These are phyloP conservation scores for Cyanocitta stelleri DNA, from an alignment of 2,113 vertebrate species.

Conservation along the genomic window DNA sequence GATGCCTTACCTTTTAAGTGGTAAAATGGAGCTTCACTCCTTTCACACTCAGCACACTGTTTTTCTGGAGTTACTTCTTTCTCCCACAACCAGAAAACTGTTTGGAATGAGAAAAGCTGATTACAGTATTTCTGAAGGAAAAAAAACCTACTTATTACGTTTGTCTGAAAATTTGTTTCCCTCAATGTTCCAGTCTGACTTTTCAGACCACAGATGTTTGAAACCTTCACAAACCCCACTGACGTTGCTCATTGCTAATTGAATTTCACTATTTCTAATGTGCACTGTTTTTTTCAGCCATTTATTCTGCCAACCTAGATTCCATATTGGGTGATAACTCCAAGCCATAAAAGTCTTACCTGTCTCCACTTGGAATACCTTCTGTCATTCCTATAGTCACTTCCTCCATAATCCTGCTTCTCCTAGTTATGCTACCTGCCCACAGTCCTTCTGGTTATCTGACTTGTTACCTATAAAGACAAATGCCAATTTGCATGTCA, in stretches of 20 bases:
- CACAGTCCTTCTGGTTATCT: background rate
- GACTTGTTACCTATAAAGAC: background rate
- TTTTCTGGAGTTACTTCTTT: background rate
- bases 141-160: background rate
- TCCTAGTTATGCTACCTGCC: background rate
- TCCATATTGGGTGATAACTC: background rate
- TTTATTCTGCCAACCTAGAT: background rate
- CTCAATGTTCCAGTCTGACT: background rate
- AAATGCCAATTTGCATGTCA: background rate
- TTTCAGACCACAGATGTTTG: background rate
- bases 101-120: background rate
- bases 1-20: background rate
- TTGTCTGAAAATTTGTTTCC: background rate
- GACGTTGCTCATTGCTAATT: background rate
- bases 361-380: background rate
- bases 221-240: background rate
- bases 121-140: background rate
- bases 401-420: background rate
- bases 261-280: background rate
- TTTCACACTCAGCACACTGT: background rate
- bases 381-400: background rate
- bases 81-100: background rate
- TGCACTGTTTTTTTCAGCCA: background rate
- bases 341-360: background rate
- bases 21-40: background rate